Evolutionary conservation across 2,113 vertebrate genomes (phyloP).

Genomic region (Solea senegalensis): DNA sequence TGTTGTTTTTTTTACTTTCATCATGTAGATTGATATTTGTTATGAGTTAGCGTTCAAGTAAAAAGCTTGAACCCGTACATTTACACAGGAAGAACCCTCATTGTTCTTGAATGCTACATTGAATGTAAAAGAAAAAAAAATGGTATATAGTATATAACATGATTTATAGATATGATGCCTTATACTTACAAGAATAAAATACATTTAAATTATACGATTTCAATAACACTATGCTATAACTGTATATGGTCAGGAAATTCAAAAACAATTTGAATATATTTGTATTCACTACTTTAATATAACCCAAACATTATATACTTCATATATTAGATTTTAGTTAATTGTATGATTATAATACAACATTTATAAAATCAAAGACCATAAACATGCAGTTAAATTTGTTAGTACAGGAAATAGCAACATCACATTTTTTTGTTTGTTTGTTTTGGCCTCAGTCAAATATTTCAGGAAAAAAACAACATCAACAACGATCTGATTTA

Average conservation of each 20-base stretch:
- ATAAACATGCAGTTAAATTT: background rate
- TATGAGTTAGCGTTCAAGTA: conserved; percentile 15
- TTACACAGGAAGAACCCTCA: background rate
- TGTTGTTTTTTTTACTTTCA: conserved; percentile 28
- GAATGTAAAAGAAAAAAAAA: background rate
- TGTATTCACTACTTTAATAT: background rate
- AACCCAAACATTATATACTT: too few relatives aligned
- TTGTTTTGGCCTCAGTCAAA: background rate
- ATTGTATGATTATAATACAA: background rate
- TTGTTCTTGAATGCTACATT: background rate
- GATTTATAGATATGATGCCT: too few relatives aligned
- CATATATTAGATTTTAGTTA: background rate
- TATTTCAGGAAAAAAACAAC: too few relatives aligned
- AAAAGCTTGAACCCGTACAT: background rate
- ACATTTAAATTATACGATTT: background rate
- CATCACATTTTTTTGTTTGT: too few relatives aligned
- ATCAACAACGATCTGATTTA: too few relatives aligned
- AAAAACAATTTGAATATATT: background rate
- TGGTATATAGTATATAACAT: too few relatives aligned
- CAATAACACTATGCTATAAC: background rate
- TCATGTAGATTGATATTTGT: conserved; percentile 35
- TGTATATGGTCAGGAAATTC: too few relatives aligned
- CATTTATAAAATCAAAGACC: background rate
- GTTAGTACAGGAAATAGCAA: background rate
- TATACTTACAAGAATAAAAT: too few relatives aligned